A percentile compares a stretch with the other conserved stretches of the same genome.
These are phyloP conservation scores for Palythoa grandis DNA, from an alignment of 92 coral and sea anemone genomes.

Conservation along the genomic window DNA sequence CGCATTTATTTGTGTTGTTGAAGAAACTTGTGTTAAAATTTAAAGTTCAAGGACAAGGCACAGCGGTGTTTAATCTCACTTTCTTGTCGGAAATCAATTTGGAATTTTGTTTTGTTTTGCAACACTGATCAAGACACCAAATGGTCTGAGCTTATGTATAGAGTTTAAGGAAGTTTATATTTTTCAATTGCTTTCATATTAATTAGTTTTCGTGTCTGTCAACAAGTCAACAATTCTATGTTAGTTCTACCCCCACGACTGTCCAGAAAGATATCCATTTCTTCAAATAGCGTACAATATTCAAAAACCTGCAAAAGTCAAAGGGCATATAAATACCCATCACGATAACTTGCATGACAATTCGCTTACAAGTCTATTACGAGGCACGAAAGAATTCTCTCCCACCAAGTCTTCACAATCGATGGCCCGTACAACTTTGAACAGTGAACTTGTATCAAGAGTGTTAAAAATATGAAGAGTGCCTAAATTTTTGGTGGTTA, in stretches of 20 bases:
- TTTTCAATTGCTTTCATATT: neutral
- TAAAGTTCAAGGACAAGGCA: no score
- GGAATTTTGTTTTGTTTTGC: no score
- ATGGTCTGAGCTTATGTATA: no score
- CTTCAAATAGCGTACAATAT: no score
- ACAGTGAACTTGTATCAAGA: neutral
- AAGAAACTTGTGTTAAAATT: no score
- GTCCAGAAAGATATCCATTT: no score
- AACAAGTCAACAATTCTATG: neutral
- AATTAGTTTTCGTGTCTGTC: no score
- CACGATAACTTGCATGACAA: neutral
- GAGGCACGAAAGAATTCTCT: neutral
- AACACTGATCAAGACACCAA: no score
- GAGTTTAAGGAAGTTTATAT: neutral
- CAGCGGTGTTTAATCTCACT: no score
- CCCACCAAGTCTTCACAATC: neutral
- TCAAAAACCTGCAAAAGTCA: neutral
- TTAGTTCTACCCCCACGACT: neutral
- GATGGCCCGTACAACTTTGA: neutral
- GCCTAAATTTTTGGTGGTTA: neutral
- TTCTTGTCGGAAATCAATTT: no score
- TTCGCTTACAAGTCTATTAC: neutral
- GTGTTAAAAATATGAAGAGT: no score
- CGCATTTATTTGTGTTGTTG: no score
- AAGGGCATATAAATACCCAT: neutral